Evolutionary conservation across 2,888 invertebrate species (phyloP), one percentile per base, ranked within the genome.

Genomic region (Eulithis prunata): DNA sequence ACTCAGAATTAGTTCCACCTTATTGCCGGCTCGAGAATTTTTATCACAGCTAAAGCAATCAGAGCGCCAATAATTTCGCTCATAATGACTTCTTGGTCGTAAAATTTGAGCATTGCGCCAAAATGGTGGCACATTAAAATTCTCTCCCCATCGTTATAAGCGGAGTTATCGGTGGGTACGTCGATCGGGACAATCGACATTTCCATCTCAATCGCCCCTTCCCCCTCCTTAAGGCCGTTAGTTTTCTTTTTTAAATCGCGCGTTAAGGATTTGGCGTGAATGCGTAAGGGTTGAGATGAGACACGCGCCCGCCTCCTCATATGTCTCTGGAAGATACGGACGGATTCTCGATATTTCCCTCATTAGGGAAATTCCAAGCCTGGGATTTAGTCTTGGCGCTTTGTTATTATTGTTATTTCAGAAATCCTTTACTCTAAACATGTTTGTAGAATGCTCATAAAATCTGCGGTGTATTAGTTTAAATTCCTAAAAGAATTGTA

Each of bases 51-150:
- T 85, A 86, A 89, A 90, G 92, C 91, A 93, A 92, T 93, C 92
- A 93, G 91, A 90, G 90, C 88, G 89, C 92, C 92, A 91, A 92
- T 92, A 92, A 93, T 93, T 92, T 91, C 92, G 89, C 88, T 93
- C 91, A 91, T 93, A 92, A 93, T 92, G 92, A 93, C 91, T 88
- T 78, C 81, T 85, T 77, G 91, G 87, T 91, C 92, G 88, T 93
- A 92, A 93, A 93, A 92, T 92, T 92, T 92, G 91, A 92, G 91
- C 92, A 91, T 90, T 91, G 92, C 91, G 91, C 91, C 91, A 90
- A 91, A 92, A 93, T 92, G 92, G 92, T 90, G 90, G 91, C 85
- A 90, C 92, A 92, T 93, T 93, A 93, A 93, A 93, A 93, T 93
- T 92, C 92, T 88, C 92, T 87, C 92, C 91, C 91, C 86, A 87